Percentiles rank a stretch among this genome's conserved stretches.
Conservation (phyloP, 2,888 invertebrate genomes). For the Coecobrya sp. region DNA sequence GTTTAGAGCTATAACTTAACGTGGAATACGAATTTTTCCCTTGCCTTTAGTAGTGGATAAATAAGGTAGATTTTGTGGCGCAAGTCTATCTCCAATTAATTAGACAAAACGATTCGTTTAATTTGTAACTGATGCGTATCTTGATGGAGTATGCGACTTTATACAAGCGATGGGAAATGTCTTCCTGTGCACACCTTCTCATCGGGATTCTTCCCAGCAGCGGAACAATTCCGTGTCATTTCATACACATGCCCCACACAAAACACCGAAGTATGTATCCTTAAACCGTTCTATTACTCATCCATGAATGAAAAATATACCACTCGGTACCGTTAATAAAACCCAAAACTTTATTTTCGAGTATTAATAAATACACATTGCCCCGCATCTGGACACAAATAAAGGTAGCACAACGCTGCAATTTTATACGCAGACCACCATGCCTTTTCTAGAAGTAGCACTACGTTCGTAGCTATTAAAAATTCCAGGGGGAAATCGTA, state of each 20-base stretch:
- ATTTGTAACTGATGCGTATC: slow-evolving; percentile 79
- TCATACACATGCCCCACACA: not conserved
- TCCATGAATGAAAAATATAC: not conserved
- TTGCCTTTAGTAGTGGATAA: too few species aligned
- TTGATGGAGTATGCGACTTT: not conserved
- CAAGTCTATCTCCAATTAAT: slow-evolving; percentile 85
- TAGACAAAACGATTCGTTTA: slow-evolving; percentile 84
- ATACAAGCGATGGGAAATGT: not conserved
- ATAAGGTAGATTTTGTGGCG: slow-evolving; percentile 22
- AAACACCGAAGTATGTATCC: too few species aligned
- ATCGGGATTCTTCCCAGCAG: slow-evolving; percentile 21
- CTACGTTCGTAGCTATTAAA: not conserved
- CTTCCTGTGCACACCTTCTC: slow-evolving; percentile 34
- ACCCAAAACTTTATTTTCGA: slow-evolving; percentile 39
- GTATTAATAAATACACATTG: slow-evolving; percentile 55
- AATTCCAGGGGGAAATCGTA: slow-evolving; percentile 66
- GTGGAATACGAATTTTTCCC: too few species aligned
- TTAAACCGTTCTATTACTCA: not conserved
- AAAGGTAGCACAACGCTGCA: slow-evolving; percentile 66
- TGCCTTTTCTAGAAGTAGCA: not conserved
- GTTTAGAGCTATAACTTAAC: too few species aligned
- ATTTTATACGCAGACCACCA: slow-evolving; percentile 70
- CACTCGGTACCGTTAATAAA: not conserved
- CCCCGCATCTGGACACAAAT: slow-evolving; percentile 40
- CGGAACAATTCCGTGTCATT: not conserved